Percentiles rank a stretch among this genome's conserved stretches.
Conservation (phyloP, 1,140 invertebrate genomes). For the Marisa cornuarietis region DNA sequence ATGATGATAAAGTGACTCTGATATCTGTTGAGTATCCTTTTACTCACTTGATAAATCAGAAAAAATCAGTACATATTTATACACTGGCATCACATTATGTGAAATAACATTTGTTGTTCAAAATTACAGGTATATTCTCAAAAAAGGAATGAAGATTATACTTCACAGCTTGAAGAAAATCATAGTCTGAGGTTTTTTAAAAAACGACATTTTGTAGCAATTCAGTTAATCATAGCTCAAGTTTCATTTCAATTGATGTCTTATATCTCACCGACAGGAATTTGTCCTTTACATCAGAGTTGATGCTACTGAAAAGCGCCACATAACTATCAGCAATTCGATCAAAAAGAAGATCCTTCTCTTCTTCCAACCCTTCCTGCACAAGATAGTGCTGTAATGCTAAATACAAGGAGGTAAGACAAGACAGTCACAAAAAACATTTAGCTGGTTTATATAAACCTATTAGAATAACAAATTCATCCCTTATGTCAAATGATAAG, state of each 20-base stretch:
- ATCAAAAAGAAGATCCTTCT: conserved; percentile 59
- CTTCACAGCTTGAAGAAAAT: not conserved
- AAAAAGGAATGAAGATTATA: not conserved
- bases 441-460: not conserved
- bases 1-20: not conserved
- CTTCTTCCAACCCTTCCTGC: conserved; percentile 41
- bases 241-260: not conserved
- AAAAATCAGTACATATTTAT: too few species aligned
- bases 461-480: not conserved
- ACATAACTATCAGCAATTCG: conserved; percentile 64
- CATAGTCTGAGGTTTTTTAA: not conserved
- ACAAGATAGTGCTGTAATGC: conserved; percentile 1
- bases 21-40: not conserved
- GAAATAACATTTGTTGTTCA: too few species aligned
- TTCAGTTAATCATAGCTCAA: too few species aligned
- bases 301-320: conserved; percentile 61
- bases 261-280: conserved; percentile 53
- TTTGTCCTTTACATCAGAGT: conserved; percentile 64
- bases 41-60: not conserved
- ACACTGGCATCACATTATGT: too few species aligned
- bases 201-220: not conserved
- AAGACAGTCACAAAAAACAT: too few species aligned
- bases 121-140: not conserved
- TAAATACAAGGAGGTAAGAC: too few species aligned
- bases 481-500: not conserved